These are phyloP conservation scores for Chrysolina haemoptera DNA, from an alignment of 2,888 invertebrate species.

Conservation along the genomic window DNA sequence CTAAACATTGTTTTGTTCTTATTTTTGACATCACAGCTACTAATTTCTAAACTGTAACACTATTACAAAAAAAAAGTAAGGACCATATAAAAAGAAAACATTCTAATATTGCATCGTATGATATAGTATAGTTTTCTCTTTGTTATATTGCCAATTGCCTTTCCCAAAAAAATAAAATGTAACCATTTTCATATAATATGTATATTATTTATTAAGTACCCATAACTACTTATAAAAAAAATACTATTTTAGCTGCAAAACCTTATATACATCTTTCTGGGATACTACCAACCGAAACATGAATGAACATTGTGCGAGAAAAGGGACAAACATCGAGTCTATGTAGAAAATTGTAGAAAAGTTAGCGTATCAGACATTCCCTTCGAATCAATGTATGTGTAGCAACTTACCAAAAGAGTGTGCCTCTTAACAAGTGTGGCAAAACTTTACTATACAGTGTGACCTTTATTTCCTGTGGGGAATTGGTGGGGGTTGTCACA, in stretches of 20 bases:
- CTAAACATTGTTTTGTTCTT: constrained; percentile 58
- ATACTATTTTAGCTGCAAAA: constrained; percentile 63
- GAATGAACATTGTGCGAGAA: constrained; percentile 61
- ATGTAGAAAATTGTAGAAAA: constrained; percentile 53
- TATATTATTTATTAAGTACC: constrained; percentile 61
- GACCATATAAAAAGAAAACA: constrained; percentile 38
- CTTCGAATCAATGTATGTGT: constrained; percentile 17
- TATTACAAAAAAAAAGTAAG: constrained; percentile 59
- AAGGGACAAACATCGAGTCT: constrained; percentile 56
- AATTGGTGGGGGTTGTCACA: background rate
- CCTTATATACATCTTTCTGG: constrained; percentile 56
- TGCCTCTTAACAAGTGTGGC: constrained; percentile 6
- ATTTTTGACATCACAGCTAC: constrained; percentile 66
- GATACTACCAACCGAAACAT: constrained; percentile 49
- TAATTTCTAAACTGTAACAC: constrained; percentile 64
- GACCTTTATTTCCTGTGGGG: background rate
- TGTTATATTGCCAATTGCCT: constrained; percentile 49
- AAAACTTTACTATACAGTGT: background rate
- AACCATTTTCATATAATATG: constrained; percentile 56
- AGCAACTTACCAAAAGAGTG: constrained; percentile 18
- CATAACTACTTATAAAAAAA: constrained; percentile 61
- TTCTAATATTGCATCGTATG: constrained; percentile 61
- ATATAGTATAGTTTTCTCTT: constrained; percentile 56
- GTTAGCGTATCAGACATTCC: constrained; percentile 31
- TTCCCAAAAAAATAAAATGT: constrained; percentile 54